A percentile compares a stretch with the other conserved stretches of the same genome.
These are phyloP conservation scores for Pristiophorus japonicus DNA, from an alignment of 2,113 vertebrate species.

Conservation along the genomic window DNA sequence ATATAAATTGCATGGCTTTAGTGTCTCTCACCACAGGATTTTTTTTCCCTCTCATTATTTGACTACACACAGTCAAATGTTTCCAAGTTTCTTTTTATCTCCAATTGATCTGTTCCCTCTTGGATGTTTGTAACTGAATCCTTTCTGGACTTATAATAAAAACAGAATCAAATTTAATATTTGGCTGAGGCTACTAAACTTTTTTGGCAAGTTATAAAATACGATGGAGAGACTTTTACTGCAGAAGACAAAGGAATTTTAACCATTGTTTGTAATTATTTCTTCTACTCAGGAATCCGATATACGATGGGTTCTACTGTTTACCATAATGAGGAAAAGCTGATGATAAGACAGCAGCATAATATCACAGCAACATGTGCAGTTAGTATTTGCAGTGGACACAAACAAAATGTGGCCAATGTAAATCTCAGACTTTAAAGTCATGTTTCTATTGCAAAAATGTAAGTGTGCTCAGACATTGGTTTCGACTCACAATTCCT, in stretches of 20 bases:
- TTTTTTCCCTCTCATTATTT: background rate
- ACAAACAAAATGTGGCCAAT: background rate
- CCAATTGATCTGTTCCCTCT: background rate
- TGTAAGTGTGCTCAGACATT: no score
- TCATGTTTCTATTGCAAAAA: background rate
- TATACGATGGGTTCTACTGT: background rate
- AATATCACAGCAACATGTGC: background rate
- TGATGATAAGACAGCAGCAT: no score
- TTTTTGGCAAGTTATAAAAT: background rate
- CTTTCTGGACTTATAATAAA: background rate
- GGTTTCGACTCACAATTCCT: no score
- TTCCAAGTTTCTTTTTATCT: slow-evolving; percentile 13
- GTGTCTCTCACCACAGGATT: background rate
- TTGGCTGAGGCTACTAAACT: background rate
- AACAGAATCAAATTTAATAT: background rate
- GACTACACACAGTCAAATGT: background rate
- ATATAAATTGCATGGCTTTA: background rate
- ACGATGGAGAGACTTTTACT: background rate
- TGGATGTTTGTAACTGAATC: background rate
- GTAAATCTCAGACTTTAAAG: background rate
- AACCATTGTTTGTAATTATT: background rate
- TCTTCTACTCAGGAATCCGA: background rate
- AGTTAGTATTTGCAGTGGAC: background rate
- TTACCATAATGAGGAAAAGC: background rate
- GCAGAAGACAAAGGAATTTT: background rate